Conservation (phyloP, 2,113 vertebrate species). For the Genyomyrus donnyi region DNA sequence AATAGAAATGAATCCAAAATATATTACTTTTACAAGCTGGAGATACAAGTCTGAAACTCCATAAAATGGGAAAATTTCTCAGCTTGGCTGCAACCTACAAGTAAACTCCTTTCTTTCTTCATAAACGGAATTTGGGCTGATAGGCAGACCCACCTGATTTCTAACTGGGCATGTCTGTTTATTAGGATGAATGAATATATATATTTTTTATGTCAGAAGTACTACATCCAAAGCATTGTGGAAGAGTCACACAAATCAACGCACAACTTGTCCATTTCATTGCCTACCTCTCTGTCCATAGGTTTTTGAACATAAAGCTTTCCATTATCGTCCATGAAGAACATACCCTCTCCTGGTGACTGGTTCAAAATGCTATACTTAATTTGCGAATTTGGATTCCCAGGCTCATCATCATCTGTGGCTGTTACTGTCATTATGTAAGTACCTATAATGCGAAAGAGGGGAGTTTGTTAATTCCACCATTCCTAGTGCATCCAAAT, state of each 20-base stretch:
- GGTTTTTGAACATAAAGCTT: constrained; percentile 54
- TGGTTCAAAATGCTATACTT: constrained; percentile 71
- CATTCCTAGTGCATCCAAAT: not conserved
- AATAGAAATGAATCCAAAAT: not conserved
- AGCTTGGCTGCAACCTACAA: not conserved
- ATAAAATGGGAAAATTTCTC: not conserved
- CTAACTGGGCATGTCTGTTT: not conserved
- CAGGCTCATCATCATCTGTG: constrained; percentile 75
- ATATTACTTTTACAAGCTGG: not conserved
- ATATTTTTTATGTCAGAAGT: not conserved
- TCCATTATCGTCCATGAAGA: constrained; percentile 64
- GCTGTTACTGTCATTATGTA: constrained; percentile 69
- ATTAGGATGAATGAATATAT: not conserved
- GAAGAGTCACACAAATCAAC: not conserved
- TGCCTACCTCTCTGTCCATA: constrained; percentile 88
- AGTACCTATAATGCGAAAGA: constrained; percentile 55
- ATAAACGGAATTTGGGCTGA: not conserved
- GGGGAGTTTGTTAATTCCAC: not conserved
- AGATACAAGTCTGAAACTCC: not conserved
- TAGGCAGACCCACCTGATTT: not conserved
- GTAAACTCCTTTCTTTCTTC: not conserved
- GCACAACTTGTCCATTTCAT: not conserved
- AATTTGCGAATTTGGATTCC: constrained; percentile 71
- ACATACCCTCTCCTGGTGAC: constrained; percentile 66
- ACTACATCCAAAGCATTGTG: not conserved